A percentile compares a stretch with the other conserved stretches of the same genome.
These are phyloP conservation scores for Colossoma macropomum DNA, from an alignment of 2,113 vertebrate genomes.

Conservation along the genomic window DNA sequence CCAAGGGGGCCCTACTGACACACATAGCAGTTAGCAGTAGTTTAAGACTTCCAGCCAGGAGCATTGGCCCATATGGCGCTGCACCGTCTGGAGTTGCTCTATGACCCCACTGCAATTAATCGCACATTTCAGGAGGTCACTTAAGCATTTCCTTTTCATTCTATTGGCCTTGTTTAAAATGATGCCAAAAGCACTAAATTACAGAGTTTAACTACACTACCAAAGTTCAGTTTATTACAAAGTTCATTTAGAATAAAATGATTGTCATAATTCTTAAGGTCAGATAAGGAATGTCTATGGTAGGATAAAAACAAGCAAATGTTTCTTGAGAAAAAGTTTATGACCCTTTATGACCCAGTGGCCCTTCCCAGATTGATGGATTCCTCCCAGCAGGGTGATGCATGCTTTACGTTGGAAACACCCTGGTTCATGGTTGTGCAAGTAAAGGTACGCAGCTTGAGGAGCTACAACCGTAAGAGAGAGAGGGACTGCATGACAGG, in stretches of 20 bases:
- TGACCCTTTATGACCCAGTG: neutral
- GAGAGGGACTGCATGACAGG: conserved; percentile 15
- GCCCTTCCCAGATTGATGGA: conserved; percentile 1
- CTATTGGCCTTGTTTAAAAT: neutral
- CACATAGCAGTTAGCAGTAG: conserved; percentile 43
- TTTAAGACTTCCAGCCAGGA: conserved; percentile 35
- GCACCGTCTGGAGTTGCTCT: conserved; percentile 9
- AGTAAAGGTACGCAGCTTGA: neutral
- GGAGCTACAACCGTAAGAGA: neutral
- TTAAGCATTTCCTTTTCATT: neutral
- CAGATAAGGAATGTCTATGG: neutral
- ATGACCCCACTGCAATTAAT: conserved; percentile 7
- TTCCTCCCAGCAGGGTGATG: neutral
- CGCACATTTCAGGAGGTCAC: neutral
- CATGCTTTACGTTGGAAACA: neutral
- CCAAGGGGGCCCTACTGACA: conserved; percentile 16
- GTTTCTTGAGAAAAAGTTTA: neutral
- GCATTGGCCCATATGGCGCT: conserved; percentile 10
- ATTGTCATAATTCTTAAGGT: neutral
- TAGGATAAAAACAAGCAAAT: neutral
- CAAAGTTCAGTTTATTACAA: neutral
- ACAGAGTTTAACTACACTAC: neutral
- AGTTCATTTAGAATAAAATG: neutral
- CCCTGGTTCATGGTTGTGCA: conserved; percentile 2
- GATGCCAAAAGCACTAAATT: neutral